Evolutionary conservation across 2,113 vertebrate genomes (phyloP).

Genomic region (Anarrhichthys ocellatus): DNA sequence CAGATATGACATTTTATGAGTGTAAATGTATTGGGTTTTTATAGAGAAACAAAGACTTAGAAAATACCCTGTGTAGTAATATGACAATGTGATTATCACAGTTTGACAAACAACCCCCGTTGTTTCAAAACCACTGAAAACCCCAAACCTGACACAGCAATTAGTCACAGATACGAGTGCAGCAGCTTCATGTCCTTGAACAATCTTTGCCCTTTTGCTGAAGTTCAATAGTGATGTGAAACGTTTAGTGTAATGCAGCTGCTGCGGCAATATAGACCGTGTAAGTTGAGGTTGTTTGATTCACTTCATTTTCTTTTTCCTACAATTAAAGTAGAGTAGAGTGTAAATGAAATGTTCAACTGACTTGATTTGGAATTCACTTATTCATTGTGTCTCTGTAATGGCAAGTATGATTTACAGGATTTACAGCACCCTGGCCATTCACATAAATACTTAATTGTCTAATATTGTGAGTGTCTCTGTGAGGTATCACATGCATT

Average conservation of each 20-base stretch:
- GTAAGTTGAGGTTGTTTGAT: not conserved
- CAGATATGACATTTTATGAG: slow-evolving; percentile 10
- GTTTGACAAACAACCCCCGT: not conserved
- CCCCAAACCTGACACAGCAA: not conserved
- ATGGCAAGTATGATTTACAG: slow-evolving; percentile 24
- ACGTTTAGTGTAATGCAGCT: not conserved
- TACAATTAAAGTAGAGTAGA: not conserved
- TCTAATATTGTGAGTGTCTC: not conserved
- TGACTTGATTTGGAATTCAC: not conserved
- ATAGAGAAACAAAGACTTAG: not conserved
- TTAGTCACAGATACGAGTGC: not conserved
- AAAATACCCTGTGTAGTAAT: not conserved
- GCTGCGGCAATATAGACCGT: not conserved
- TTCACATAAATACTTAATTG: slow-evolving; percentile 24
- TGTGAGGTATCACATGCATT: not conserved
- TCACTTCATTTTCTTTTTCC: not conserved
- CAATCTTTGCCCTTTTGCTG: not conserved
- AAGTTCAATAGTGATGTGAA: not conserved
- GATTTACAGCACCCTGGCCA: not conserved
- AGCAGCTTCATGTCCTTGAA: not conserved
- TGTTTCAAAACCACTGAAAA: not conserved
- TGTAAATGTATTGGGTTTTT: not conserved
- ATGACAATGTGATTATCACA: not conserved
- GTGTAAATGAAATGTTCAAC: not conserved
- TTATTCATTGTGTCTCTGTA: not conserved